Evolutionary conservation across 2,888 invertebrate genomes (phyloP).

Genomic region (Nomada hirtipes): DNA sequence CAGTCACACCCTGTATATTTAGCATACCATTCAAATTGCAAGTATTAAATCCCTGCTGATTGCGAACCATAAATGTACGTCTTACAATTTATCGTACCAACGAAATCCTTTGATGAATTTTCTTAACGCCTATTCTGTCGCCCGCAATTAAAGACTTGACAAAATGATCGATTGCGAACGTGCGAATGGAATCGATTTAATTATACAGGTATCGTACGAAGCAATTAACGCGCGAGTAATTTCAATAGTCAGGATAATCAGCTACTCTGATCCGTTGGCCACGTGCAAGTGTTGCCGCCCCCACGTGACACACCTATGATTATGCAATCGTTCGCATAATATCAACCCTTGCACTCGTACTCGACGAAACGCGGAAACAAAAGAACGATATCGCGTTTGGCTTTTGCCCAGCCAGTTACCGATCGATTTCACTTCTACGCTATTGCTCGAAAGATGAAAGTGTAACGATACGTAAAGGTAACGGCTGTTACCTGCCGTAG

Average conservation of each 20-base stretch:
- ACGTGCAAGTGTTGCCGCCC: conserved; percentile 33
- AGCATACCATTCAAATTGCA: too few relatives aligned
- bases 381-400: background rate
- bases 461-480: conserved; percentile 19
- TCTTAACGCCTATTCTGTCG: background rate
- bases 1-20: too few relatives aligned
- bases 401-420: conserved; percentile 24
- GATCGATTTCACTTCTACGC: conserved; percentile 11
- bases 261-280: conserved; percentile 5
- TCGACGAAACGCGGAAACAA: conserved; percentile 22
- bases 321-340: conserved; percentile 26
- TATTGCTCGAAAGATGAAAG: conserved; percentile 13
- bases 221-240: conserved; percentile 54
- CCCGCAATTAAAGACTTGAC: conserved; percentile 15
- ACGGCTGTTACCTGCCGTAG: background rate
- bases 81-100: background rate
- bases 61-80: too few relatives aligned
- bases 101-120: conserved; percentile 8
- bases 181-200: conserved; percentile 49
- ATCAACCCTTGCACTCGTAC: background rate
- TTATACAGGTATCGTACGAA: conserved; percentile 34
- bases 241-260: conserved; percentile 45
- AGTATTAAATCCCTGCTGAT: too few relatives aligned
- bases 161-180: conserved; percentile 4
- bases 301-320: conserved; percentile 40